A percentile compares a stretch with the other conserved stretches of the same genome.
Conservation (phyloP, 2,888 invertebrate genomes). For the Dyspetes luteomarginatus region DNA sequence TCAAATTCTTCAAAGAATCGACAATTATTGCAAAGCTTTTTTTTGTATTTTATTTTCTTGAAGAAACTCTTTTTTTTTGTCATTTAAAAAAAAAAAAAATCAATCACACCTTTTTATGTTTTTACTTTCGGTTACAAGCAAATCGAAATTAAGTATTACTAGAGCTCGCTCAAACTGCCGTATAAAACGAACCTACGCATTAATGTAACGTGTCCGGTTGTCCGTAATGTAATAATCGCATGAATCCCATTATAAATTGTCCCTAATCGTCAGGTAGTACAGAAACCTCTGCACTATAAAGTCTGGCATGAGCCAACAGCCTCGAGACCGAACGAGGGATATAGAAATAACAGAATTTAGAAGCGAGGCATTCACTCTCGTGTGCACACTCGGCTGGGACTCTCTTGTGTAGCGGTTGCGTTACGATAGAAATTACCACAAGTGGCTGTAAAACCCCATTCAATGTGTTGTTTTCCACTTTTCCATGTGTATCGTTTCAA, state of each 20-base stretch:
- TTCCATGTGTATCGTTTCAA: no score
- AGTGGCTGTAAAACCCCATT: neutral
- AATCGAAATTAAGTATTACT: neutral
- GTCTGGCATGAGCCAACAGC: neutral
- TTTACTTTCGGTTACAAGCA: neutral
- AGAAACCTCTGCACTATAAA: slow-evolving; percentile 1
- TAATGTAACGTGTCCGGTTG: slow-evolving; percentile 7
- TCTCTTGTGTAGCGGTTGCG: neutral
- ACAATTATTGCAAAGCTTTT: no score
- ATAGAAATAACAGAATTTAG: slow-evolving; percentile 40
- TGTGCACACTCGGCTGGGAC: neutral
- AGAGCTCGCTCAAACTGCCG: no score
- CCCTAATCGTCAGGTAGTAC: slow-evolving; percentile 46
- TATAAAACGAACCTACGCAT: no score
- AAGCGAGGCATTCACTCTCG: slow-evolving; percentile 45
- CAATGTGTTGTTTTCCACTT: neutral
- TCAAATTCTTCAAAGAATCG: no score
- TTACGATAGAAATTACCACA: slow-evolving; percentile 7
- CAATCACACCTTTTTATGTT: neutral
- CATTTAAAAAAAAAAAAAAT: no score
- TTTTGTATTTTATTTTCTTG: no score
- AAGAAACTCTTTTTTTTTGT: no score
- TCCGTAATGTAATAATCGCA: slow-evolving; percentile 39
- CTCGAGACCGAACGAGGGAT: slow-evolving; percentile 17
- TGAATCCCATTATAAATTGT: slow-evolving; percentile 57